phyloP scores from a whole-genome alignment of 2,113 vertebrate genomes.

The Barbus barbus region DNA sequence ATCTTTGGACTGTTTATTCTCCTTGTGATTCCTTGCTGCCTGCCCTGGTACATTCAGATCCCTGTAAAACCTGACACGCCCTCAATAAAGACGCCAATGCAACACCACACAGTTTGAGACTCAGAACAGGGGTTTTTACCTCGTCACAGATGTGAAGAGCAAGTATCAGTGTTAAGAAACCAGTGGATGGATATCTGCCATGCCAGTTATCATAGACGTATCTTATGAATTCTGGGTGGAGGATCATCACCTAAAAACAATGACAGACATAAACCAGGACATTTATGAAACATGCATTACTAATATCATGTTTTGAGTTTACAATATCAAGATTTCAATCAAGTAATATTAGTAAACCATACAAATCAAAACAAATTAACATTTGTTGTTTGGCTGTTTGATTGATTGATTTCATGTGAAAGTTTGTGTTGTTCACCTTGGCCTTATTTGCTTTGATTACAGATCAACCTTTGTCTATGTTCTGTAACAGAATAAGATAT shows the following conservation, averaged over 20 bases:
- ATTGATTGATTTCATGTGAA: neutral
- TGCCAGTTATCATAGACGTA: conserved; percentile 92
- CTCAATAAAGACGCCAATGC: neutral
- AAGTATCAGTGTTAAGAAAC: conserved; percentile 86
- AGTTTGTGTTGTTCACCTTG: conserved; percentile 78
- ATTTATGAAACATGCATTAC: neutral
- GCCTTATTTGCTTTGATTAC: conserved; percentile 86
- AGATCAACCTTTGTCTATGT: too few relatives aligned
- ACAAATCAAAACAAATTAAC: neutral
- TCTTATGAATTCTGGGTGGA: conserved; percentile 91
- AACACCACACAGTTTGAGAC: too few relatives aligned
- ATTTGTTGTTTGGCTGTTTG: neutral
- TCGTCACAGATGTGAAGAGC: conserved; percentile 91
- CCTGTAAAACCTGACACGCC: neutral
- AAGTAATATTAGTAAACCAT: neutral
- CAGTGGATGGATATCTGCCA: conserved; percentile 91
- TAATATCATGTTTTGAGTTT: neutral
- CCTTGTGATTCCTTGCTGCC: too few relatives aligned
- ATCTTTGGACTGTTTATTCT: too few relatives aligned
- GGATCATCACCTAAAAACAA: conserved; percentile 82
- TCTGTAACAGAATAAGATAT: too few relatives aligned
- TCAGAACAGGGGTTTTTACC: conserved; percentile 68
- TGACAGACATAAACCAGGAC: conserved; percentile 21
- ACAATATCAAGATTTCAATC: neutral
- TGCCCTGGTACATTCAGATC: too few relatives aligned